Conservation (phyloP, 2,113 vertebrate genomes). For the Cricetomys ansorgei region DNA sequence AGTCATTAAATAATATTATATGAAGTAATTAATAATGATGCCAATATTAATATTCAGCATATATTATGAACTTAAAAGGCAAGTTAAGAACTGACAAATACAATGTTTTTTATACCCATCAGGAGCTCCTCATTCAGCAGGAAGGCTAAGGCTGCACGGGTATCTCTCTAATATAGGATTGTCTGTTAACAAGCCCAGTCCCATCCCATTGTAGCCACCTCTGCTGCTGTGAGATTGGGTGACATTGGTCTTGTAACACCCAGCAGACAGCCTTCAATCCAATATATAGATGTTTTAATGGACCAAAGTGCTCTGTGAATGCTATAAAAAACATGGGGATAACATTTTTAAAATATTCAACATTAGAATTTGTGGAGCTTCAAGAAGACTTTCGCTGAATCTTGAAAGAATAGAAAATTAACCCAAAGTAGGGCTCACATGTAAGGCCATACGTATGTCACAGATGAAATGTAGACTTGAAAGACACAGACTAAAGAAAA, state of each 20-base stretch:
- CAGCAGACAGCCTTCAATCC: background rate
- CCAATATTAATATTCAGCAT: conserved; percentile 24
- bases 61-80: conserved; percentile 36
- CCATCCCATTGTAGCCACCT: background rate
- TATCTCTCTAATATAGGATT: background rate
- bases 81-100: conserved; percentile 45
- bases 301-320: background rate
- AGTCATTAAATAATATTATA: conserved; percentile 39
- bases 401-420: conserved; percentile 16
- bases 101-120: background rate
- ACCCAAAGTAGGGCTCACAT: background rate
- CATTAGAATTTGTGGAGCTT: background rate
- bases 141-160: background rate
- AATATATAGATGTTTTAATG: conserved; percentile 21
- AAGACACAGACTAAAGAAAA: conserved; percentile 15
- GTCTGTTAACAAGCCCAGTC: background rate
- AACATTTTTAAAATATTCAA: background rate
- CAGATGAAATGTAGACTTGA: background rate
- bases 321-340: background rate
- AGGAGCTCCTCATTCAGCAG: background rate
- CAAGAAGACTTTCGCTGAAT: background rate
- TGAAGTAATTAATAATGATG: conserved; percentile 51
- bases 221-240: background rate
- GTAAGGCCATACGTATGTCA: background rate
- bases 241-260: background rate